A percentile compares a stretch with the other conserved stretches of the same genome.
Evolutionary conservation across 2,888 invertebrate genomes (phyloP).

Genomic region (Drosophila subquinaria): DNA sequence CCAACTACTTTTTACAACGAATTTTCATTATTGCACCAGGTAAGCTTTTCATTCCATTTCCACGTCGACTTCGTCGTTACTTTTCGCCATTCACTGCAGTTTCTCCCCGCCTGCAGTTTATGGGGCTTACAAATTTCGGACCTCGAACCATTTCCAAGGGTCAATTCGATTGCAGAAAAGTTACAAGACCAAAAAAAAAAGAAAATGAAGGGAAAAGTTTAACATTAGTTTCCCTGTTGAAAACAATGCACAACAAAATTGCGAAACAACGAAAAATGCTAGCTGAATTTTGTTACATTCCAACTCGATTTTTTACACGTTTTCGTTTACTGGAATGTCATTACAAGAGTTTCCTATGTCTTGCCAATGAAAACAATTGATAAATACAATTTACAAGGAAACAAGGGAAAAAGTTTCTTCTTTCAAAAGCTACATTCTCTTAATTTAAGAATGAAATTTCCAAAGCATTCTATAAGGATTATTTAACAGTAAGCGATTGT

Average conservation of each 20-base stretch:
- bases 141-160: conserved; percentile 15
- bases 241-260: conserved; percentile 20
- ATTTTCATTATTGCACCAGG: conserved; percentile 77
- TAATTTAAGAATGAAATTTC: not conserved
- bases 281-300: conserved; percentile 17
- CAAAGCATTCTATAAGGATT: not conserved
- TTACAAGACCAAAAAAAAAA: conserved; percentile 7
- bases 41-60: conserved; percentile 53
- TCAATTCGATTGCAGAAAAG: conserved; percentile 29
- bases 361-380: conserved; percentile 9
- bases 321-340: conserved; percentile 8
- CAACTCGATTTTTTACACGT: conserved; percentile 5
- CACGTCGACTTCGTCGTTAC: conserved; percentile 13
- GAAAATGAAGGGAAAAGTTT: conserved; percentile 12
- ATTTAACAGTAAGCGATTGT: not conserved
- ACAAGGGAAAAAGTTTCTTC: not conserved
- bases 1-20: conserved; percentile 78
- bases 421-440: not conserved
- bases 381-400: not conserved
- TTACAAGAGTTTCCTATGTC: not conserved
- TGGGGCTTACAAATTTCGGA: conserved; percentile 38
- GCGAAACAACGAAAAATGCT: conserved; percentile 8
- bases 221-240: conserved; percentile 18
- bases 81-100: conserved; percentile 31
- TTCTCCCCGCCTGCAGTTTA: conserved; percentile 37